A percentile compares a stretch with the other conserved stretches of the same genome.
Evolutionary conservation across 1,140 invertebrate species (phyloP).

Genomic region (Drosophila leontia): DNA sequence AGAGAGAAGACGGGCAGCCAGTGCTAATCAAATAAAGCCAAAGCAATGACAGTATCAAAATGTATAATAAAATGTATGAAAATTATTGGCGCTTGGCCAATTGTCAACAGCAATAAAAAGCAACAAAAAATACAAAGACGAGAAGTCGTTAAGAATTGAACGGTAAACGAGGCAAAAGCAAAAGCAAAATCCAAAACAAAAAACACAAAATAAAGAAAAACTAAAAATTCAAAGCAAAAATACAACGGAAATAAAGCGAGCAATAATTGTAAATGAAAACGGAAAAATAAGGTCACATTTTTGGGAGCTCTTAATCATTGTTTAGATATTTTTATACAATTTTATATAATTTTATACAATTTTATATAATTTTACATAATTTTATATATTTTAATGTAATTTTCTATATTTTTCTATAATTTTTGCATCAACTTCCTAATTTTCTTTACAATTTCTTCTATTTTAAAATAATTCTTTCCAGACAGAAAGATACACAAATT

Average conservation of each 20-base stretch:
- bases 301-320: neutral
- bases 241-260: conserved; percentile 18
- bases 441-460: neutral
- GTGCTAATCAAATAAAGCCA: conserved; percentile 41
- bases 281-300: neutral
- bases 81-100: conserved; percentile 80
- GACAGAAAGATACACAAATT: neutral
- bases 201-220: neutral
- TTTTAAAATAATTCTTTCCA: neutral
- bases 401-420: neutral
- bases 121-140: conserved; percentile 20
- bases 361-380: neutral
- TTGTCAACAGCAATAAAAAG: conserved; percentile 54
- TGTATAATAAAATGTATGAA: conserved; percentile 71
- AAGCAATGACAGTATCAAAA: conserved; percentile 71
- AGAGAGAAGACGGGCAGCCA: neutral
- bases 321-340: no score
- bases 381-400: neutral
- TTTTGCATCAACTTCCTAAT: neutral
- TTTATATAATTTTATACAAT: neutral
- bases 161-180: conserved; percentile 16
- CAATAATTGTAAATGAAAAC: conserved; percentile 10
- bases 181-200: conserved; percentile 7
- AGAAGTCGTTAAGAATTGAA: conserved; percentile 33
- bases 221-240: neutral